Evolutionary conservation across 1,140 invertebrate species (phyloP).

Genomic region (Heliconius congener): DNA sequence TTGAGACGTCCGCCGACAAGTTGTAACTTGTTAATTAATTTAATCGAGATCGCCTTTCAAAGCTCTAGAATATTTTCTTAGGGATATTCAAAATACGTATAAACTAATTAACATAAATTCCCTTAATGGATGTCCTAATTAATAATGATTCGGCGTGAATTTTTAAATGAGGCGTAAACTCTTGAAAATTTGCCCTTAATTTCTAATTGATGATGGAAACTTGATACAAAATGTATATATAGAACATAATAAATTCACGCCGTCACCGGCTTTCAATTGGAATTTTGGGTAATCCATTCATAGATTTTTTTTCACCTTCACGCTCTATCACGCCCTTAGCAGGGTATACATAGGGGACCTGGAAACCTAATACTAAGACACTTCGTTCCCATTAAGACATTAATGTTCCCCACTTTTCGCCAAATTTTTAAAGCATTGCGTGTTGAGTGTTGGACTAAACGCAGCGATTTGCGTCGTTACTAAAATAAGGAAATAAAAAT

Average conservation of each 20-base stretch:
- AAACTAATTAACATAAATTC: constrained; percentile 15
- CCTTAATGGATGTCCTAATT: constrained; percentile 11
- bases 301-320: no score
- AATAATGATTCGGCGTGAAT: constrained; percentile 11
- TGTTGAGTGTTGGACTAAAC: no score
- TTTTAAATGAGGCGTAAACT: constrained; percentile 3
- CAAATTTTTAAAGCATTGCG: no score
- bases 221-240: not conserved
- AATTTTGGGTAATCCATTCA: no score
- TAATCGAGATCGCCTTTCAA: constrained; percentile 33
- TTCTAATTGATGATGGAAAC: constrained; percentile 1
- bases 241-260: not conserved
- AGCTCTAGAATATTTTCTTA: constrained; percentile 10
- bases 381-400: no score
- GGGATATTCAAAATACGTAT: constrained; percentile 3
- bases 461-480: no score
- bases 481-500: no score
- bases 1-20: constrained; percentile 12
- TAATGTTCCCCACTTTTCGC: no score
- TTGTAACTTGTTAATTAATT: constrained; percentile 23
- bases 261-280: no score
- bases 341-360: no score
- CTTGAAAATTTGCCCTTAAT: constrained; percentile 4
- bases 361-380: no score
- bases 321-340: no score